A percentile compares a stretch with the other conserved stretches of the same genome.
These are phyloP conservation scores for Athene cunicularia DNA, from an alignment of 2,113 vertebrate genomes.

Conservation along the genomic window DNA sequence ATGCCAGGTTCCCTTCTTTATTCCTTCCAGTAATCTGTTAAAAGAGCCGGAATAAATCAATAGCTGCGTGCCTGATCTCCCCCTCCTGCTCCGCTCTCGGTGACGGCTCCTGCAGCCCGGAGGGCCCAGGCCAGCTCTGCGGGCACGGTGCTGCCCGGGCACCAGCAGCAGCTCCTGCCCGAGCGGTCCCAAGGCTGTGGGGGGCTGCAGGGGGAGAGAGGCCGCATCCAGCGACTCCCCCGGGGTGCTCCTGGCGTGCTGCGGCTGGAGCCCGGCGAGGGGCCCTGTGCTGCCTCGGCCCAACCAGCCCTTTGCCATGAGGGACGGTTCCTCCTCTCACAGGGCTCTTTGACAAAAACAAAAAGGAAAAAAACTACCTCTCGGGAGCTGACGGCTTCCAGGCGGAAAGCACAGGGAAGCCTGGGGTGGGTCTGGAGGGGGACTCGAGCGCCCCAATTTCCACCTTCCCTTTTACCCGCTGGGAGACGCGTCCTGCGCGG, in stretches of 20 bases:
- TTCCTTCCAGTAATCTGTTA: slow-evolving; percentile 10
- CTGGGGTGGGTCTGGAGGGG: background rate
- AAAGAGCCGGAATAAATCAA: slow-evolving; percentile 30
- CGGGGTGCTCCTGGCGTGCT: background rate
- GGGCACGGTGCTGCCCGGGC: background rate
- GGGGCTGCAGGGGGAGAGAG: background rate
- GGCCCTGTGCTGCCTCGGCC: accelerated
- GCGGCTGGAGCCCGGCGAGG: background rate
- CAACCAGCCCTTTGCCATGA: background rate
- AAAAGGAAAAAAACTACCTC: background rate
- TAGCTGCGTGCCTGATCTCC: background rate
- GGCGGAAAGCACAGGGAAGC: background rate
- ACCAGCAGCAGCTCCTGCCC: background rate
- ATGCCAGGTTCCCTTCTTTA: background rate
- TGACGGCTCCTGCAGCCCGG: background rate
- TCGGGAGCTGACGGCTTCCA: background rate
- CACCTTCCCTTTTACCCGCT: background rate
- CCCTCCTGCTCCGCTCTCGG: background rate
- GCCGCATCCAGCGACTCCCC: background rate
- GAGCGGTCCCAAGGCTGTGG: accelerated
- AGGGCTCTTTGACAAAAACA: background rate
- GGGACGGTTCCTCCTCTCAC: accelerated
- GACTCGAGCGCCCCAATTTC: background rate
- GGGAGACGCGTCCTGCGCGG: too few relatives aligned
- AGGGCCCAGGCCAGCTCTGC: background rate